These are phyloP conservation scores for Lophius piscatorius DNA, from an alignment of 2,113 vertebrate genomes.

Conservation along the genomic window DNA sequence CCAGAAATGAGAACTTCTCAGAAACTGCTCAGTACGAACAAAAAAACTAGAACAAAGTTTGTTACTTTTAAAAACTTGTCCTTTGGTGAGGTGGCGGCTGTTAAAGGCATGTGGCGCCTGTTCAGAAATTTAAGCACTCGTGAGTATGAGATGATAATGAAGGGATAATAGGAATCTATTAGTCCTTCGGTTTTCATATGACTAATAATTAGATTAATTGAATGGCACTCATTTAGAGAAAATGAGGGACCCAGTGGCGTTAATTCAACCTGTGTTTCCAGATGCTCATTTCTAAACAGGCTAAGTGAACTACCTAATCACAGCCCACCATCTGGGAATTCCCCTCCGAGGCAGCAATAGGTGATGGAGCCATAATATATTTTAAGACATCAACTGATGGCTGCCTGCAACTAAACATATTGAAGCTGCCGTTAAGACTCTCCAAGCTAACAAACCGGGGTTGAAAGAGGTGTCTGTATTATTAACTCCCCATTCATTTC, in stretches of 20 bases:
- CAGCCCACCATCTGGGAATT: constrained; percentile 76
- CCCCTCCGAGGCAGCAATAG: constrained; percentile 72
- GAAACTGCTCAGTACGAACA: constrained; percentile 33
- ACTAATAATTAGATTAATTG: constrained; percentile 83
- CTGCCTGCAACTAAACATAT: constrained; percentile 61
- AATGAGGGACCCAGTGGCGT: constrained; percentile 75
- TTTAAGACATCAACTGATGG: constrained; percentile 69
- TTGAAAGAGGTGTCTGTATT: constrained; percentile 73
- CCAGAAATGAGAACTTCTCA: constrained; percentile 44
- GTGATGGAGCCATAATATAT: constrained; percentile 64
- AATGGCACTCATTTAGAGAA: constrained; percentile 81
- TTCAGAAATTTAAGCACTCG: constrained; percentile 66
- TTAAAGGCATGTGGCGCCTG: constrained; percentile 33
- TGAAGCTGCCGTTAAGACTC: constrained; percentile 62
- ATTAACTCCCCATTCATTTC: constrained; percentile 81
- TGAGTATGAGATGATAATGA: constrained; percentile 73
- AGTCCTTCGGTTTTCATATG: constrained; percentile 75
- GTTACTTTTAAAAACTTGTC: constrained; percentile 41
- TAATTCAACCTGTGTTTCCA: constrained; percentile 81
- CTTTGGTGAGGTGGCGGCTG: constrained; percentile 43
- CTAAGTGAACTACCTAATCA: constrained; percentile 78
- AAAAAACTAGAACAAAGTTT: constrained; percentile 43
- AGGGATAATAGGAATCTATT: constrained; percentile 77
- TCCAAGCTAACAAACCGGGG: constrained; percentile 62
- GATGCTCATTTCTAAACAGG: constrained; percentile 80